These are phyloP conservation scores for Prunella fulvescens DNA, from an alignment of 2,113 vertebrate species.

Conservation along the genomic window DNA sequence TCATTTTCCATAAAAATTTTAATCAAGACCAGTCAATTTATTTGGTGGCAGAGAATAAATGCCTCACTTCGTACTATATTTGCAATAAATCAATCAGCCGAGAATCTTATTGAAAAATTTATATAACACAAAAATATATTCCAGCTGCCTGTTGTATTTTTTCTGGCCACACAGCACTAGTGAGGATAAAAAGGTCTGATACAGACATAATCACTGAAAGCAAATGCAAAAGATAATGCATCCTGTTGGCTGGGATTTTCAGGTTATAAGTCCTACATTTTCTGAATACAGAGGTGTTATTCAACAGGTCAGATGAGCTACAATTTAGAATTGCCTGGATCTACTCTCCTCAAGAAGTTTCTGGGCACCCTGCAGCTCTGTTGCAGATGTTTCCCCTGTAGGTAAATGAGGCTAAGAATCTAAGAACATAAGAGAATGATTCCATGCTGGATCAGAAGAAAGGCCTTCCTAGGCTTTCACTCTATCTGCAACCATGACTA, in stretches of 20 bases:
- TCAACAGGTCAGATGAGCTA: not conserved
- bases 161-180: not conserved
- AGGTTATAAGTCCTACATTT: not conserved
- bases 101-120: not conserved
- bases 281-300: not conserved
- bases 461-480: not conserved
- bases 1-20: not conserved
- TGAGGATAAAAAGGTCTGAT: not conserved
- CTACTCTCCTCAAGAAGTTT: not conserved
- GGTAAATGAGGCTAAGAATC: not conserved
- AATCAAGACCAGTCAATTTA: not conserved
- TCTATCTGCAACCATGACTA: not conserved
- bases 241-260: not conserved
- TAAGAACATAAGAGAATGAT: not conserved
- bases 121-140: not conserved
- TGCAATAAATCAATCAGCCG: not conserved
- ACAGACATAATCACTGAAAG: not conserved
- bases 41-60: not conserved
- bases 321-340: not conserved
- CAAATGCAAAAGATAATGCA: not conserved
- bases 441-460: not conserved
- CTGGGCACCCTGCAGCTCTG: not conserved
- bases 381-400: not conserved
- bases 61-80: not conserved
- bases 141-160: not conserved